Evolutionary conservation across 2,113 vertebrate genomes (phyloP).

Genomic region (Dicentrarchus labrax): DNA sequence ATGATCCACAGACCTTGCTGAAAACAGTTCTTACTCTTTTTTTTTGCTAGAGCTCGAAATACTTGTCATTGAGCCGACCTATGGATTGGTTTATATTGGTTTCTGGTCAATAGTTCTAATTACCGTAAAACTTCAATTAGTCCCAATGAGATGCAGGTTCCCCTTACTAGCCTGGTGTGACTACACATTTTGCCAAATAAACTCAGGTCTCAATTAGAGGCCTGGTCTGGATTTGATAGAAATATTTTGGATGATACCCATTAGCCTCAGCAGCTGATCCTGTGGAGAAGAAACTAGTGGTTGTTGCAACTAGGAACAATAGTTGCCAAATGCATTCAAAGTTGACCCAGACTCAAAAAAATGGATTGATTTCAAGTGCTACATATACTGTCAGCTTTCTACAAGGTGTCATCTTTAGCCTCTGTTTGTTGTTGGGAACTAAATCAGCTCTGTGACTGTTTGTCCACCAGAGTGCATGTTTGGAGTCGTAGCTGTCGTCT

Average conservation of each 20-base stretch:
- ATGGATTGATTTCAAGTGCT: background rate
- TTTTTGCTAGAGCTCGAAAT: background rate
- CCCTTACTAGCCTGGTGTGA: too few species aligned
- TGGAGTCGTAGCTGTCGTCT: background rate
- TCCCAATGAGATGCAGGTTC: too few species aligned
- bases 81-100: background rate
- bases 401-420: background rate
- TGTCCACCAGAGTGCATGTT: background rate
- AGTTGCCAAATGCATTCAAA: background rate
- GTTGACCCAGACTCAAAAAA: background rate
- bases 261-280: background rate
- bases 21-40: background rate
- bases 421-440: background rate
- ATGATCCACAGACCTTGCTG: background rate
- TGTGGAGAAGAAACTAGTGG: background rate
- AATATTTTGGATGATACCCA: background rate
- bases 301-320: background rate
- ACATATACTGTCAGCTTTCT: background rate
- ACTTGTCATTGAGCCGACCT: background rate
- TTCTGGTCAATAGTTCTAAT: background rate
- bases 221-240: too few species aligned
- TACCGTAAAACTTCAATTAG: too few species aligned
- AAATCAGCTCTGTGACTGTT: background rate
- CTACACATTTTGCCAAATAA: too few species aligned
- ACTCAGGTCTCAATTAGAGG: too few species aligned